Percentiles rank a stretch among this genome's conserved stretches.
phyloP scores from a whole-genome alignment of 2,113 vertebrate genomes.

The Enhydra lutris region DNA sequence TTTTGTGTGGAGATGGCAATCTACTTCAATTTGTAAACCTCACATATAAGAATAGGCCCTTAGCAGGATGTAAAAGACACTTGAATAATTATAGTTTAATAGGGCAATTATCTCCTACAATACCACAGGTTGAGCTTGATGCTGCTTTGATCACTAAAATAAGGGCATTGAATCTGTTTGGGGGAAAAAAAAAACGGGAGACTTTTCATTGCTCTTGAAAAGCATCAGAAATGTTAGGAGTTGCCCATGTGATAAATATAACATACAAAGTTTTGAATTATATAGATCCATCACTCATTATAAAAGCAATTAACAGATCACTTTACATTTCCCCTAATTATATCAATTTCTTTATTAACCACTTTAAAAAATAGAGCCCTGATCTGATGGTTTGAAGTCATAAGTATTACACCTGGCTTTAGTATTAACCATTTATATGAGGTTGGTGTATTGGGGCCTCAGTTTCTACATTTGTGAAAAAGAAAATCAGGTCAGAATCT shows the following conservation, averaged over 20 bases:
- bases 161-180: background rate
- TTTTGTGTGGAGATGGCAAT: slow-evolving; percentile 29
- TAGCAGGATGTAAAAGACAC: background rate
- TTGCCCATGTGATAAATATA: background rate
- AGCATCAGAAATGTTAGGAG: background rate
- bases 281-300: background rate
- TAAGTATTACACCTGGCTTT: background rate
- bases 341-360: background rate
- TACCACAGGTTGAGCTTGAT: background rate
- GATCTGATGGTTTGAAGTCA: background rate
- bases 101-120: slow-evolving; percentile 19
- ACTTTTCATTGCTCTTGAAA: background rate
- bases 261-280: slow-evolving; percentile 6
- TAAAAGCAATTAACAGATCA: slow-evolving; percentile 4
- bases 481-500: background rate
- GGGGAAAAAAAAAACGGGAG: background rate
- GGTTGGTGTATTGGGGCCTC: background rate
- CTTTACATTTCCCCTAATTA: background rate
- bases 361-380: background rate
- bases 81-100: slow-evolving; percentile 39
- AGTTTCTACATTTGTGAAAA: background rate
- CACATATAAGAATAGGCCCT: background rate
- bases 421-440: background rate
- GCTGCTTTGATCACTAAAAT: slow-evolving; percentile 16
- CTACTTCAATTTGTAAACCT: slow-evolving; percentile 16